Evolutionary conservation across 2,888 invertebrate genomes (phyloP).

Genomic region (Colletes collaris): DNA sequence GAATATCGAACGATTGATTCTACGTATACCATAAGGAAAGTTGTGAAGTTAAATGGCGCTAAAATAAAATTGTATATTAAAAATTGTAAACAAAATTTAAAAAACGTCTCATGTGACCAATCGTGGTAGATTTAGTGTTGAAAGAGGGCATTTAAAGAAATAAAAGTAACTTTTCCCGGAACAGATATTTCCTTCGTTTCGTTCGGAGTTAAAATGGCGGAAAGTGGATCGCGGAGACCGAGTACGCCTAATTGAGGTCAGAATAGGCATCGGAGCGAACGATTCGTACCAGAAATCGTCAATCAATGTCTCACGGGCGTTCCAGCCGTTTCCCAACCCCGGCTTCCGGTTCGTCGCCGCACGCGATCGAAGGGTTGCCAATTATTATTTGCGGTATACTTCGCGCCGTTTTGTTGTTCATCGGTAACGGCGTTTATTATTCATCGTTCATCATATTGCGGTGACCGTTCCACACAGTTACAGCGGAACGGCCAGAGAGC

Average conservation of each 20-base stretch:
- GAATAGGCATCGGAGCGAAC: neutral
- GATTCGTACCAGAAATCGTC: slow-evolving; percentile 56
- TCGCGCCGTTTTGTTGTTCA: slow-evolving; percentile 76
- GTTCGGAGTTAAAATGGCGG: no score
- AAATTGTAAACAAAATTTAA: no score
- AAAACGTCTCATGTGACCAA: no score
- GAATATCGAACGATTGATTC: no score
- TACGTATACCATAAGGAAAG: no score
- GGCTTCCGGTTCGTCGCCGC: slow-evolving; percentile 21
- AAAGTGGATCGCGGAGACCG: no score
- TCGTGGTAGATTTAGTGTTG: no score
- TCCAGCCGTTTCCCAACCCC: slow-evolving; percentile 2
- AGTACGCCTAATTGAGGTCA: neutral
- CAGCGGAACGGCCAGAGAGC: slow-evolving; percentile 46
- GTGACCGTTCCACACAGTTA: slow-evolving; percentile 66
- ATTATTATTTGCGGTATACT: slow-evolving; percentile 77
- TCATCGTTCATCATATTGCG: slow-evolving; percentile 77
- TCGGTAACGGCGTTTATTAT: slow-evolving; percentile 77
- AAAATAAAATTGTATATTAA: no score
- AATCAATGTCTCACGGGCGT: slow-evolving; percentile 60
- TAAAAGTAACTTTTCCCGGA: no score
- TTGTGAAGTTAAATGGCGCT: no score
- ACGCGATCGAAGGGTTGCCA: slow-evolving; percentile 61
- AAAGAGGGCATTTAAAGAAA: no score
- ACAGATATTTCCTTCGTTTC: no score